Evolutionary conservation across 2,113 vertebrate species (phyloP).

Genomic region (Larimichthys crocea): DNA sequence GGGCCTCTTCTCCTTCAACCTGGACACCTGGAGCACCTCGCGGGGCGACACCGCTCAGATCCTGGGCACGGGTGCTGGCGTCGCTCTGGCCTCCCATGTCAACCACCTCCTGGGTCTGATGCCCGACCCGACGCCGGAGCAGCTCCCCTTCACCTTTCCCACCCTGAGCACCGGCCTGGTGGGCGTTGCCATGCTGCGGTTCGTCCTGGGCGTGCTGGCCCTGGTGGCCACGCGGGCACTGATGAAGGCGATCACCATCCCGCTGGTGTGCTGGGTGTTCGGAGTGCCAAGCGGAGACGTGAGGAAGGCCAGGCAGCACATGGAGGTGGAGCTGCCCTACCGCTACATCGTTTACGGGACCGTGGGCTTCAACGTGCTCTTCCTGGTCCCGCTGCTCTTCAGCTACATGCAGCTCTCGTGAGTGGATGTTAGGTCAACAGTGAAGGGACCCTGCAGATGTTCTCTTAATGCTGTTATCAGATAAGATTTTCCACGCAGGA

Average conservation of each 20-base stretch:
- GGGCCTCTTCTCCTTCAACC: slow-evolving; percentile 95
- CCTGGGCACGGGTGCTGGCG: slow-evolving; percentile 92
- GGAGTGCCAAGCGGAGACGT: slow-evolving; percentile 83
- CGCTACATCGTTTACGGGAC: slow-evolving; percentile 93
- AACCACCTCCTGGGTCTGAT: slow-evolving; percentile 86
- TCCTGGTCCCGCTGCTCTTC: slow-evolving; percentile 90
- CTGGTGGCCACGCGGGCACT: slow-evolving; percentile 84
- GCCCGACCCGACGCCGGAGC: slow-evolving; percentile 82
- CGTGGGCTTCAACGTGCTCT: slow-evolving; percentile 91
- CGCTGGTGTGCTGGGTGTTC: slow-evolving; percentile 87
- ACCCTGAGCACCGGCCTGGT: slow-evolving; percentile 80
- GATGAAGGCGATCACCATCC: slow-evolving; percentile 93
- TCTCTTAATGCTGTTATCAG: neutral
- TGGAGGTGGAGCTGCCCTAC: slow-evolving; percentile 96
- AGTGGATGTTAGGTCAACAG: slow-evolving; percentile 46
- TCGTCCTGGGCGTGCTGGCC: slow-evolving; percentile 87
- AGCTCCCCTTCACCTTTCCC: slow-evolving; percentile 84
- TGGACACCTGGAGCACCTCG: slow-evolving; percentile 98
- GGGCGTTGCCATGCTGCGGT: slow-evolving; percentile 82
- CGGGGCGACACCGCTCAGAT: slow-evolving; percentile 96
- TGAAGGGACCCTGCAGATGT: neutral
- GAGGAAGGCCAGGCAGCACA: slow-evolving; percentile 91
- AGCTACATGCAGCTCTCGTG: slow-evolving; percentile 84
- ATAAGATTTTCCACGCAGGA: neutral
- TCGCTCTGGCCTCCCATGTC: slow-evolving; percentile 91